Evolutionary conservation across 2,797 vertebrate species (phyloP), one percentile per base, ranked within the genome.

Genomic region (Eupleurogrammus muticus): DNA sequence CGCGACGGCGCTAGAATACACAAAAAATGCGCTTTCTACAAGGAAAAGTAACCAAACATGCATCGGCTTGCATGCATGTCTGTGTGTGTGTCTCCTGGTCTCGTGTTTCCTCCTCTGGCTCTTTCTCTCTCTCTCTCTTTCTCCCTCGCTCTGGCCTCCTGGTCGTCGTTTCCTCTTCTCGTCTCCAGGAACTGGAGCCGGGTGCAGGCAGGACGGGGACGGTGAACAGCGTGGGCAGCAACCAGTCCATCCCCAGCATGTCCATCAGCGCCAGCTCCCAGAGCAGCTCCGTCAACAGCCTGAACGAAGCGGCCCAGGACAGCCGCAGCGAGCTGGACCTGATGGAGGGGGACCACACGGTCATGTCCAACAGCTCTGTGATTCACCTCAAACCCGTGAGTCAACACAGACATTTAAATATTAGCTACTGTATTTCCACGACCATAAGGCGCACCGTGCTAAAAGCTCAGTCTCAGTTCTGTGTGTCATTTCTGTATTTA

Each of bases 361-460:
- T 99, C 92, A 98, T 98, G 98, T 99, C 97, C 84, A 99, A 99
- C 87, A 99, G 96, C 94, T 99, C 98, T 2, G 98, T 99, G 92
- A 99, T 99, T 87, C 97, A 98, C 78, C 91, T 99, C 66, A 91
- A 92, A 82, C 88, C 92, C 72, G 92, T 93, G 70, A 63, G 88
- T 78, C 0, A 11, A 8, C 19, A 58, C 6, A 21, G 32, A 28
- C 8, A 38, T 42, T 5, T 42, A 14, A 42, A 42, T n/a, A n/a
- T n/a, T n/a, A n/a, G n/a, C n/a, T n/a, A n/a, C n/a, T n/a, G n/a
- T n/a, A n/a, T n/a, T n/a, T n/a, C n/a, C n/a, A n/a, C n/a, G n/a
- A n/a, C n/a, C n/a, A n/a, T n/a, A n/a, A n/a, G n/a, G n/a, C n/a
- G n/a, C n/a, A n/a, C n/a, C n/a, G n/a, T n/a, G n/a, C n/a, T n/a